Evolutionary conservation across 2,888 invertebrate genomes (phyloP).

Genomic region (Notodonta ziczac): DNA sequence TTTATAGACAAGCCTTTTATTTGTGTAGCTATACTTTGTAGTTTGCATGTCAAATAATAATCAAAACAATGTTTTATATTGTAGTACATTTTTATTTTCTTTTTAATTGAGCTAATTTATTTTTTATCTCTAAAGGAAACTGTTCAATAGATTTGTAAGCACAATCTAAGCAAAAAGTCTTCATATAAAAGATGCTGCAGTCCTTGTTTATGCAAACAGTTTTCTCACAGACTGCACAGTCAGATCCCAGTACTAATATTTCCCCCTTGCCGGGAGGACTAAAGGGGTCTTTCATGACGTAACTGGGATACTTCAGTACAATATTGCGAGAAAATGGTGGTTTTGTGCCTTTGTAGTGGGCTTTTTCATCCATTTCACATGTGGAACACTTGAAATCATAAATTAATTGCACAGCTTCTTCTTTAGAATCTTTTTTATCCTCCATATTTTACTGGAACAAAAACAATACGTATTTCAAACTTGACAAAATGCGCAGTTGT

Average conservation of each 20-base stretch:
- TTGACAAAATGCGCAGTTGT: too few relatives aligned
- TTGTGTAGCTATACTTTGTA: slow-evolving; percentile 15
- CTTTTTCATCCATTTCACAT: slow-evolving; percentile 88
- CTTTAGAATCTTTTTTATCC: slow-evolving; percentile 51
- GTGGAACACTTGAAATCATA: slow-evolving; percentile 86
- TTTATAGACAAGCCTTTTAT: slow-evolving; percentile 65
- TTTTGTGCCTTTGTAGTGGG: slow-evolving; percentile 89
- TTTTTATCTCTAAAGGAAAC: slow-evolving; percentile 89
- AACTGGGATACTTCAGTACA: slow-evolving; percentile 88
- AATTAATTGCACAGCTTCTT: slow-evolving; percentile 47
- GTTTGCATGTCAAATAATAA: not conserved
- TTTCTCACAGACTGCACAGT: slow-evolving; percentile 88
- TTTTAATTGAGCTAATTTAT: slow-evolving; percentile 81
- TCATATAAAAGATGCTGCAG: slow-evolving; percentile 92
- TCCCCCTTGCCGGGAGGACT: slow-evolving; percentile 90
- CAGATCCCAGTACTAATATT: slow-evolving; percentile 90
- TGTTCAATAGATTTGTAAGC: slow-evolving; percentile 81
- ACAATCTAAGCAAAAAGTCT: slow-evolving; percentile 90
- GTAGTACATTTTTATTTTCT: slow-evolving; percentile 38
- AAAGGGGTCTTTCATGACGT: slow-evolving; percentile 94
- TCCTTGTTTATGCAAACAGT: slow-evolving; percentile 88
- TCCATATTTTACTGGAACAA: slow-evolving; percentile 65
- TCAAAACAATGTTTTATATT: not conserved
- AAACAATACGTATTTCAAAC: not conserved
- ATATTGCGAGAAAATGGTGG: slow-evolving; percentile 90